A percentile compares a stretch with the other conserved stretches of the same genome.
Conservation (phyloP, 2,888 invertebrate species). For the Lucinisca nassula region DNA sequence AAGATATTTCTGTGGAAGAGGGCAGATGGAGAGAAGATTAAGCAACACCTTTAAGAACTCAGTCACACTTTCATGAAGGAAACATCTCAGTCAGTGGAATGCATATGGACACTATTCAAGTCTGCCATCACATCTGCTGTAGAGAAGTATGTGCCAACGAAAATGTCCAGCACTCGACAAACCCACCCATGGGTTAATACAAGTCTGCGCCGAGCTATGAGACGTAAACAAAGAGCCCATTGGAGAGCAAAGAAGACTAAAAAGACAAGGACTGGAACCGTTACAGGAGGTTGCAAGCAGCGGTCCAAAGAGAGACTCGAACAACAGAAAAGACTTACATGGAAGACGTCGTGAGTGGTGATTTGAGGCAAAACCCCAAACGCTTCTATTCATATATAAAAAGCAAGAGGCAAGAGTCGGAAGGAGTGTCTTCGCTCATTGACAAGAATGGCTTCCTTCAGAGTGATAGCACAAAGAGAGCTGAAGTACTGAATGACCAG, state of each 20-base stretch:
- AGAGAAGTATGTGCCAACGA: not conserved
- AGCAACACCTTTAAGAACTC: not conserved
- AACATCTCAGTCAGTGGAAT: not conserved
- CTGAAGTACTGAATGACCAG: too few relatives aligned
- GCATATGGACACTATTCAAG: not conserved
- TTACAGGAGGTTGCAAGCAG: not conserved
- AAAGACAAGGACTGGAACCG: not conserved
- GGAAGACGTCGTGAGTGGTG: not conserved
- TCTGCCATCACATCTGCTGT: not conserved
- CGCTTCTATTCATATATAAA: conserved; percentile 30
- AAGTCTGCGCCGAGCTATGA: not conserved
- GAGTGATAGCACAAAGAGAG: too few relatives aligned
- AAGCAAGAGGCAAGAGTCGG: too few relatives aligned
- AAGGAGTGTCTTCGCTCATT: too few relatives aligned
- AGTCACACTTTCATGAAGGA: not conserved
- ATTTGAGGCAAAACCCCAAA: not conserved
- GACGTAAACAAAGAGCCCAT: not conserved
- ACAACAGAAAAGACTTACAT: not conserved
- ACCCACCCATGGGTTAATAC: not conserved
- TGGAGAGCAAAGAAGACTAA: not conserved
- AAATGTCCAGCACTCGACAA: not conserved
- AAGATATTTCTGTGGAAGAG: not conserved
- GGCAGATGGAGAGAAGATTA: not conserved
- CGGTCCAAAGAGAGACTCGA: not conserved
- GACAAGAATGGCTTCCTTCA: too few relatives aligned